Evolutionary conservation across 2,797 vertebrate genomes (phyloP).

Genomic region (Molossus molossus): DNA sequence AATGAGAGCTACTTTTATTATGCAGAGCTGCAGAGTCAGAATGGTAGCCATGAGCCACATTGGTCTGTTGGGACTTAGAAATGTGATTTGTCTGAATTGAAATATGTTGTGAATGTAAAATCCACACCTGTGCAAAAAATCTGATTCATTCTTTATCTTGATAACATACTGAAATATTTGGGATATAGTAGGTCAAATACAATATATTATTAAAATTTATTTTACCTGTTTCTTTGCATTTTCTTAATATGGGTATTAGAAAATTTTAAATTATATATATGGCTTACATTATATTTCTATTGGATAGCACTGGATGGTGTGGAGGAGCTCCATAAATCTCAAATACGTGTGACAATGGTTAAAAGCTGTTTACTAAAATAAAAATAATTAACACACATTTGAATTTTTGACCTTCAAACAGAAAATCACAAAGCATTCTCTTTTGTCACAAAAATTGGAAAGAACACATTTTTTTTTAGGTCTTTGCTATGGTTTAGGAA

Average conservation of each 20-base stretch:
- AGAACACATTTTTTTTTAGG: background rate
- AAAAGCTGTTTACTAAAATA: slow-evolving; percentile 14
- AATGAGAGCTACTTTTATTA: background rate
- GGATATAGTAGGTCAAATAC: background rate
- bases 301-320: background rate
- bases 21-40: background rate
- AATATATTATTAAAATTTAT: slow-evolving; percentile 30
- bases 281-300: background rate
- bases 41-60: background rate
- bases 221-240: slow-evolving; percentile 33
- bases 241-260: background rate
- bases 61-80: background rate
- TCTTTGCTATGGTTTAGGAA: background rate
- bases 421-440: background rate
- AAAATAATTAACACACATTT: background rate
- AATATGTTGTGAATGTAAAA: background rate
- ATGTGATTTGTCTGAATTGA: background rate
- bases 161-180: slow-evolving; percentile 32
- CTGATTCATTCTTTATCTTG: background rate
- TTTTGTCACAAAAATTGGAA: background rate
- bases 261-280: background rate
- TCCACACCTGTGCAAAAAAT: background rate
- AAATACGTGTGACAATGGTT: background rate
- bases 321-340: background rate
- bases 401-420: background rate